Percentiles rank a stretch among this genome's conserved stretches.
These are phyloP conservation scores for Thyatira batis DNA, from an alignment of 2,888 invertebrate species.

Conservation along the genomic window DNA sequence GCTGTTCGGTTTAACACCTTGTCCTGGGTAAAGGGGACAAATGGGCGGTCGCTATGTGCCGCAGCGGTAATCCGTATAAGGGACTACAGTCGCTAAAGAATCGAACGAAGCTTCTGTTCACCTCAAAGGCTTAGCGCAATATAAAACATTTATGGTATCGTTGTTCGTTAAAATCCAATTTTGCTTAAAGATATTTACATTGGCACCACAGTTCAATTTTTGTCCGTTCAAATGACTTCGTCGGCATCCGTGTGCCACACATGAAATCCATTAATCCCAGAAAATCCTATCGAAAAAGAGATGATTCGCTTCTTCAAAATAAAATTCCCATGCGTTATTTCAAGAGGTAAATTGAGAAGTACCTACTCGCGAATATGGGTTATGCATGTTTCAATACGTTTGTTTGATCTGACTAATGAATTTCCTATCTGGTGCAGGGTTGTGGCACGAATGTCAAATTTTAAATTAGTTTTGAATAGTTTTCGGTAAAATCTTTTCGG, in stretches of 20 bases:
- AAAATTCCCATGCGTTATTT: slow-evolving; percentile 26
- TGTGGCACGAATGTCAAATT: no score
- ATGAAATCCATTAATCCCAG: slow-evolving; percentile 67
- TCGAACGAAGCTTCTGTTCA: slow-evolving; percentile 37
- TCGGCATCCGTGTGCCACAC: slow-evolving; percentile 37
- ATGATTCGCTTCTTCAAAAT: slow-evolving; percentile 55
- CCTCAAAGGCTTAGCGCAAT: slow-evolving; percentile 4
- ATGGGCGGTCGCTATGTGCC: slow-evolving; percentile 61
- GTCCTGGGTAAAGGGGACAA: slow-evolving; percentile 64
- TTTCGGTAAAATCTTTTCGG: slow-evolving; percentile 33
- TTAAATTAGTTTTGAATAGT: neutral
- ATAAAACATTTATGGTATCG: neutral
- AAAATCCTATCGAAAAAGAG: slow-evolving; percentile 59
- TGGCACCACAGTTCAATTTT: neutral
- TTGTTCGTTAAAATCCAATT: neutral
- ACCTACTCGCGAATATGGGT: no score
- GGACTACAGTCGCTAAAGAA: slow-evolving; percentile 48
- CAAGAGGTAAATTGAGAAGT: neutral
- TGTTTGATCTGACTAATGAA: no score
- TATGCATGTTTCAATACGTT: no score
- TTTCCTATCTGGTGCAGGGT: no score
- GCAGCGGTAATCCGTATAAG: slow-evolving; percentile 62
- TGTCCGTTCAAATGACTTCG: neutral
- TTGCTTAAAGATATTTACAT: neutral
- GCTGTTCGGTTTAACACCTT: slow-evolving; percentile 65